Evolutionary conservation across 1,140 invertebrate genomes (phyloP).

Genomic region (Achroia grisella): DNA sequence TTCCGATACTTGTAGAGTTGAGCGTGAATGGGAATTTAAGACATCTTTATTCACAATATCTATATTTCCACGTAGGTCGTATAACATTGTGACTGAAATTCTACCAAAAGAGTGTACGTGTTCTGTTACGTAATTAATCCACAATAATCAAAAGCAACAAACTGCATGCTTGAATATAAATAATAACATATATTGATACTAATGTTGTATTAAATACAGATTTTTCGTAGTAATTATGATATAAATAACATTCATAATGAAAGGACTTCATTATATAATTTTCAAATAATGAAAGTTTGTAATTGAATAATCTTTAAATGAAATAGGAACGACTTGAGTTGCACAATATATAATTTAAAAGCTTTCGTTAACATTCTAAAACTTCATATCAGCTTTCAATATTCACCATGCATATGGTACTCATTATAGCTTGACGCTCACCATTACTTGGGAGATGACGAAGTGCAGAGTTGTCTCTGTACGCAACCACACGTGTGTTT

Average conservation of each 20-base stretch:
- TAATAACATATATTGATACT: too few species aligned
- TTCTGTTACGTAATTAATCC: slow-evolving; percentile 24
- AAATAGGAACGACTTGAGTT: too few species aligned
- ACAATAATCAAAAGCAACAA: slow-evolving; percentile 5
- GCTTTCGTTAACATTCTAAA: not conserved
- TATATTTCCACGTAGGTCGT: slow-evolving; percentile 7
- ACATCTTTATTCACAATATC: slow-evolving; percentile 45
- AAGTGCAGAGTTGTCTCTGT: slow-evolving; percentile 24
- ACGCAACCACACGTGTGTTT: not conserved
- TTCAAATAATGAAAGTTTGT: too few species aligned
- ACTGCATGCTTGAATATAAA: slow-evolving; percentile 12
- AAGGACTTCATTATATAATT: too few species aligned
- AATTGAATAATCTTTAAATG: too few species aligned
- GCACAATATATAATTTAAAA: not conserved
- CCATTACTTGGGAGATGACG: slow-evolving; percentile 39
- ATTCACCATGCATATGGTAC: not conserved
- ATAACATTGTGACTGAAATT: not conserved
- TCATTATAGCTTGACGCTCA: slow-evolving; percentile 24
- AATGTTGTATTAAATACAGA: too few species aligned
- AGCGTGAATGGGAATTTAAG: slow-evolving; percentile 7
- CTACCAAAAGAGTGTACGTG: slow-evolving; percentile 53
- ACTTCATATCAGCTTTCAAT: too few species aligned
- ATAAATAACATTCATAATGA: too few species aligned
- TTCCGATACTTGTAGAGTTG: too few species aligned
- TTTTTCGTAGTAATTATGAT: too few species aligned